These are phyloP conservation scores for Amphipoea oculea DNA, from an alignment of 2,888 invertebrate species.

Conservation along the genomic window DNA sequence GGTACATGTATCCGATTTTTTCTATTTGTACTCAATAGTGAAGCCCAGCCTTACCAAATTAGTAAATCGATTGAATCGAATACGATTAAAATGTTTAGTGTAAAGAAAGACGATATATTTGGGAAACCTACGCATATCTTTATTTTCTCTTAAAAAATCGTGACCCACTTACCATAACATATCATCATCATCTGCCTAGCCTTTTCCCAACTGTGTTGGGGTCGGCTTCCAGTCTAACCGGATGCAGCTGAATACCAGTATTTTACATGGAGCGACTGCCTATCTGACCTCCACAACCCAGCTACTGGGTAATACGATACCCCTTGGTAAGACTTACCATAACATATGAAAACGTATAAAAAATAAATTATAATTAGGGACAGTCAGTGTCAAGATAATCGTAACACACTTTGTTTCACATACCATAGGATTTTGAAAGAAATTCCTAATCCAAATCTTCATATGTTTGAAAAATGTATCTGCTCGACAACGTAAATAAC, in stretches of 20 bases:
- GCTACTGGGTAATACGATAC: too few species aligned
- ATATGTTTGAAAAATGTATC: neutral
- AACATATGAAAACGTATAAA: neutral
- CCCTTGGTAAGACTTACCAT: too few species aligned
- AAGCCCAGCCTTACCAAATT: slow-evolving; percentile 14
- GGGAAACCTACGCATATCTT: too few species aligned
- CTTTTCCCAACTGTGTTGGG: too few species aligned
- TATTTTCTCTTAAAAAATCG: neutral
- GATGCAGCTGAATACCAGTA: too few species aligned
- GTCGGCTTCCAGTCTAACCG: too few species aligned
- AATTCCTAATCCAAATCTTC: neutral
- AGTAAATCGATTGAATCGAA: slow-evolving; percentile 27
- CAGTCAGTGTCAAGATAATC: neutral
- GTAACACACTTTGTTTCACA: neutral
- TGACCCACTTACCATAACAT: neutral
- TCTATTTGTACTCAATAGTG: slow-evolving; percentile 55
- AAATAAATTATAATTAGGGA: too few species aligned
- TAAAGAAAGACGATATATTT: neutral
- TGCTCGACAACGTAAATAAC: neutral
- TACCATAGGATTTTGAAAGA: neutral
- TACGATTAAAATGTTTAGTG: neutral
- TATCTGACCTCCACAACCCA: too few species aligned
- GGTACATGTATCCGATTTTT: slow-evolving; percentile 61
- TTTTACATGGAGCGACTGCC: too few species aligned
- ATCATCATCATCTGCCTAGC: too few species aligned